Evolutionary conservation across 1,140 invertebrate genomes (phyloP).

Genomic region (Panagrolaimus sp.): DNA sequence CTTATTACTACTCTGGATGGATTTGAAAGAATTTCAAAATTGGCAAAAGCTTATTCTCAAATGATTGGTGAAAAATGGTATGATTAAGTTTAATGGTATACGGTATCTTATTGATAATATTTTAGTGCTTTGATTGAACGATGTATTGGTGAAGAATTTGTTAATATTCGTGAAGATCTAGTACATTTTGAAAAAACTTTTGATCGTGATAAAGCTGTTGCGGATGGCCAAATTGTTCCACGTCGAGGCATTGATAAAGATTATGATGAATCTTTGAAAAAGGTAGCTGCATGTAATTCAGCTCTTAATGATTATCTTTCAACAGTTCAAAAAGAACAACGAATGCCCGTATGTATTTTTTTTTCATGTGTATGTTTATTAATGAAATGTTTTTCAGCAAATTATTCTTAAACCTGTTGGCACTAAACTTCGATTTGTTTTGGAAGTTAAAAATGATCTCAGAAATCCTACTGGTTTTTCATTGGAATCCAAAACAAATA

Average conservation of each 20-base stretch:
- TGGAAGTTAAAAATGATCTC: constrained; percentile 76
- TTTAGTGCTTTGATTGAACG: constrained; percentile 61
- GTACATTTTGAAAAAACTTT: constrained; percentile 73
- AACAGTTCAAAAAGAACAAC: constrained; percentile 69
- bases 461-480: constrained; percentile 65
- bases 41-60: not conserved
- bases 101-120: not conserved
- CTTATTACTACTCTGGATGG: constrained; percentile 75
- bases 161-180: constrained; percentile 70
- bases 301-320: constrained; percentile 69
- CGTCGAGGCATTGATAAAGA: constrained; percentile 73
- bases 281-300: constrained; percentile 69
- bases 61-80: constrained; percentile 19
- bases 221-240: constrained; percentile 77
- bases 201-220: not conserved
- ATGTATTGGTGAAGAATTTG: constrained; percentile 68
- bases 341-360: constrained; percentile 65
- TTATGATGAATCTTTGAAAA: constrained; percentile 73
- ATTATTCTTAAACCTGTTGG: constrained; percentile 69
- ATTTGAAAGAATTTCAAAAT: constrained; percentile 58
- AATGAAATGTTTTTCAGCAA: constrained; percentile 59
- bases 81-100: constrained; percentile 9
- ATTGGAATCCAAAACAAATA: constrained; percentile 70
- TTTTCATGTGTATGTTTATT: not conserved
- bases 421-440: constrained; percentile 83